Conservation (phyloP, 2,888 invertebrate species). For the Metopia argyrocephala region DNA sequence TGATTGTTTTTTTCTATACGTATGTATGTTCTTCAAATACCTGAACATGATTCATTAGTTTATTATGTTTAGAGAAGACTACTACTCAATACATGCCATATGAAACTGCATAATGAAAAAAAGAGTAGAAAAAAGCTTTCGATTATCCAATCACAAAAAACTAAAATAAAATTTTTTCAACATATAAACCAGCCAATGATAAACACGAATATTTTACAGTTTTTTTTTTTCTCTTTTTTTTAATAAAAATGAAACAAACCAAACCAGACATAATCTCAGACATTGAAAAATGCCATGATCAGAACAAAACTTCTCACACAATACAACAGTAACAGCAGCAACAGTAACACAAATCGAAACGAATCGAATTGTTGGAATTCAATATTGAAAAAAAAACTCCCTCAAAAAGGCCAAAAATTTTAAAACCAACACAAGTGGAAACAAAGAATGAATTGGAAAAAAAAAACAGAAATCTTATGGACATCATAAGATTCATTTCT, state of each 20-base stretch:
- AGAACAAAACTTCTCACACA: constrained; percentile 59
- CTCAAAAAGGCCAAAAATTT: constrained; percentile 51
- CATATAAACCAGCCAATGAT: constrained; percentile 63
- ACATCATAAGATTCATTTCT: constrained; percentile 34
- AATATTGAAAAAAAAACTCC: constrained; percentile 39
- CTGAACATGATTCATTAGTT: constrained; percentile 59
- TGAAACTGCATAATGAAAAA: background rate
- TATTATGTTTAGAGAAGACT: constrained; percentile 55
- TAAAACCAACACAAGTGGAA: constrained; percentile 43
- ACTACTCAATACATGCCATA: background rate
- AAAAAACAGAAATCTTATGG: background rate
- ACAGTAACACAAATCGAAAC: constrained; percentile 15
- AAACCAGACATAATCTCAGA: constrained; percentile 75
- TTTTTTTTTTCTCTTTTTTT: too few relatives aligned
- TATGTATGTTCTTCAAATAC: constrained; percentile 37
- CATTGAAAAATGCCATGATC: constrained; percentile 71
- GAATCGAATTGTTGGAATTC: constrained; percentile 44
- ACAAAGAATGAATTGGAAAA: constrained; percentile 1
- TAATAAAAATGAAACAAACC: constrained; percentile 43
- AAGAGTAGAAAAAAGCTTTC: background rate
- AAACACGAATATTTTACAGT: constrained; percentile 64
- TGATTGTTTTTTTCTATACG: background rate
- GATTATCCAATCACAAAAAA: constrained; percentile 67
- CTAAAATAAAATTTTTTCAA: constrained; percentile 68
- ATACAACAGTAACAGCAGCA: background rate